Evolutionary conservation across 1,140 invertebrate species (phyloP).

Genomic region (Chelonus insularis): DNA sequence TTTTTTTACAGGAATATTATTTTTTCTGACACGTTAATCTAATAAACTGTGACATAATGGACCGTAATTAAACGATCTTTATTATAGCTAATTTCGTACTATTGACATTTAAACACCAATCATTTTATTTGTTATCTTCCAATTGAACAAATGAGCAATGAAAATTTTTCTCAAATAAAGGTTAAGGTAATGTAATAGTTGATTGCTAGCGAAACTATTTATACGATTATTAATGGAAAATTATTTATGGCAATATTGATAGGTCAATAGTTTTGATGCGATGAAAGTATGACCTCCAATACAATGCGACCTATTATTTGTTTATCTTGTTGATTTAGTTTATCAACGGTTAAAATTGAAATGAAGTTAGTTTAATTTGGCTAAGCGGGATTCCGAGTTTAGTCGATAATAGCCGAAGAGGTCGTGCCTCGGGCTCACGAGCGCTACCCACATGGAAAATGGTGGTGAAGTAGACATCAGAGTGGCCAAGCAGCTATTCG

Average conservation of each 20-base stretch:
- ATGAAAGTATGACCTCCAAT: no score
- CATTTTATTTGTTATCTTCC: background rate
- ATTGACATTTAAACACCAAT: background rate
- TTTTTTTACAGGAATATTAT: background rate
- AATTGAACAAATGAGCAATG: constrained; percentile 4
- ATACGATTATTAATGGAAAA: no score
- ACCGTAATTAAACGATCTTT: background rate
- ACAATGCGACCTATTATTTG: no score
- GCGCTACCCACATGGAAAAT: constrained; percentile 46
- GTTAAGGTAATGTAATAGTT: no score
- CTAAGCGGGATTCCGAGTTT: constrained; percentile 25
- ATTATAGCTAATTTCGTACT: constrained; percentile 14
- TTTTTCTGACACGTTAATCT: background rate
- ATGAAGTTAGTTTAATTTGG: constrained; percentile 21
- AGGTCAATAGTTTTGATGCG: no score
- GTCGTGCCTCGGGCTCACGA: background rate
- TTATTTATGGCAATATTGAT: no score
- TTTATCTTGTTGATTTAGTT: background rate
- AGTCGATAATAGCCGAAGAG: constrained; percentile 21
- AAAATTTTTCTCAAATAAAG: no score
- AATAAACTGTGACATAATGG: background rate
- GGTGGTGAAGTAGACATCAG: constrained; percentile 37
- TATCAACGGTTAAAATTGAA: constrained; percentile 9
- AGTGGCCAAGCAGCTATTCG: constrained; percentile 45
- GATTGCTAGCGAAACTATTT: no score